phyloP scores from a whole-genome alignment of 2,113 vertebrate species.

The Strigops habroptila region DNA sequence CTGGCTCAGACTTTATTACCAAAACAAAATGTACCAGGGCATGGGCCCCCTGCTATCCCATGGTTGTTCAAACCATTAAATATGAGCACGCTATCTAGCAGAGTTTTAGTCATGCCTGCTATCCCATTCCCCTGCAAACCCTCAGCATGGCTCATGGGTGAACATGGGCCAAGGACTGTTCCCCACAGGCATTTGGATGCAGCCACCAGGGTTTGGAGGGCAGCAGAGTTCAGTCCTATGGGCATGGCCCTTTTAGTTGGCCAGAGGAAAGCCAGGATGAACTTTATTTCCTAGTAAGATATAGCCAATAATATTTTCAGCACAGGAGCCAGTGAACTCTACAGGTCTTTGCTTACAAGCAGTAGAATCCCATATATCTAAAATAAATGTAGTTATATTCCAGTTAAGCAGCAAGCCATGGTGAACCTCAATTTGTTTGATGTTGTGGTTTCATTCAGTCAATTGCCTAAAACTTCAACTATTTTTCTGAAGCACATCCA shows the following conservation, averaged over 20 bases:
- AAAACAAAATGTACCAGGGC: neutral
- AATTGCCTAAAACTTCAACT: neutral
- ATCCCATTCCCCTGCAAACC: neutral
- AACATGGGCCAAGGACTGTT: neutral
- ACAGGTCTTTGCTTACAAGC: neutral
- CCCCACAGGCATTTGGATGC: neutral
- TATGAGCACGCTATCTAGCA: neutral
- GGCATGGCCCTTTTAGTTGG: neutral
- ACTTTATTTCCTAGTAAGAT: neutral
- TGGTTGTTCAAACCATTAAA: neutral
- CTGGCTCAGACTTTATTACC: neutral
- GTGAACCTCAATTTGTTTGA: neutral
- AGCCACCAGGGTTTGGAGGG: neutral
- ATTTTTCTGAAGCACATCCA: slow-evolving; percentile 12
- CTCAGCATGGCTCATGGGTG: neutral
- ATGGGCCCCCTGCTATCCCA: neutral
- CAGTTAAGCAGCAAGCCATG: neutral
- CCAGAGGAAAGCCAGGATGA: neutral
- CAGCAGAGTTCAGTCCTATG: neutral
- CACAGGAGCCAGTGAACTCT: neutral
- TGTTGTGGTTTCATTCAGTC: neutral
- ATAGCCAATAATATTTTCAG: neutral
- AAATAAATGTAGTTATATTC: neutral
- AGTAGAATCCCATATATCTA: neutral
- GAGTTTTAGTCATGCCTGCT: neutral